These are phyloP conservation scores for Drosophila koepferae DNA, from an alignment of 2,888 invertebrate species.

Conservation along the genomic window DNA sequence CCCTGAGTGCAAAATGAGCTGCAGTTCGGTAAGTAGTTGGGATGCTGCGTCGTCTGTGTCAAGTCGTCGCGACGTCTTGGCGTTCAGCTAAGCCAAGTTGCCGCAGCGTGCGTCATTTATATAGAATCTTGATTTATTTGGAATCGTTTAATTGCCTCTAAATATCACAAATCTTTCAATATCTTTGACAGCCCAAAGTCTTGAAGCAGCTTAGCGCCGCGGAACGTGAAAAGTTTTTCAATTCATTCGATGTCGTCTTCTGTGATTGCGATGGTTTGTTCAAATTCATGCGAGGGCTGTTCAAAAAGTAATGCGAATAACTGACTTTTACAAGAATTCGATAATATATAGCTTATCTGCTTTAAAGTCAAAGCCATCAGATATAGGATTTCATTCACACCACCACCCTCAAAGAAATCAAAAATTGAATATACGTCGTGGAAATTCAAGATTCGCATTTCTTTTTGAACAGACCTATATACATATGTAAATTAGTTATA, in stretches of 20 bases:
- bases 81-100: constrained; percentile 12
- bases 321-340: too few species aligned
- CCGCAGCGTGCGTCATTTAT: constrained; percentile 13
- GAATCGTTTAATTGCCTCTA: not conserved
- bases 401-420: too few species aligned
- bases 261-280: constrained; percentile 87
- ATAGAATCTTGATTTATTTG: not conserved
- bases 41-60: constrained; percentile 36
- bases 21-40: constrained; percentile 42
- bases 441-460: too few species aligned
- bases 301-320: not conserved
- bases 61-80: constrained; percentile 3
- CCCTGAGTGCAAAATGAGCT: constrained; percentile 34
- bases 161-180: not conserved
- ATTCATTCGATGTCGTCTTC: constrained; percentile 87
- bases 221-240: constrained; percentile 83
- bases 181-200: constrained; percentile 40
- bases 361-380: too few species aligned
- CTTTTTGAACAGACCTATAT: too few species aligned
- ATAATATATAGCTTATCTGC: too few species aligned
- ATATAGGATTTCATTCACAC: too few species aligned
- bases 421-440: too few species aligned
- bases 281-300: not conserved
- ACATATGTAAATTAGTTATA: too few species aligned
- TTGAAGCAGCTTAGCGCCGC: constrained; percentile 61